These are phyloP conservation scores for Drosophila rhopaloa DNA, from an alignment of 1,140 invertebrate species.

Conservation along the genomic window DNA sequence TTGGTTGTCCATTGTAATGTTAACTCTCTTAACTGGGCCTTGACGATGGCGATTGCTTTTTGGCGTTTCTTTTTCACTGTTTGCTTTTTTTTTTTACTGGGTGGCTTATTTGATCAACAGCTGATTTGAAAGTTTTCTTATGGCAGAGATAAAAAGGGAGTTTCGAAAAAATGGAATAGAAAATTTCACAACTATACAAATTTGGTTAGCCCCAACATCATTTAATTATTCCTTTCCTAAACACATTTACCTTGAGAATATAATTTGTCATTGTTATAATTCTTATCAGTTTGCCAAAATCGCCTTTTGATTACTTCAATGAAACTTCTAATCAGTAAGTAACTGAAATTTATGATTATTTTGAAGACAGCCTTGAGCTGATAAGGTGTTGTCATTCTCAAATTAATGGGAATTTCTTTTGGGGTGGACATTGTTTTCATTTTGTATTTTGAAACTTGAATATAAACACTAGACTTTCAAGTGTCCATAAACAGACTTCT, in stretches of 20 bases:
- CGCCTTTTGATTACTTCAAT: slow-evolving; percentile 30
- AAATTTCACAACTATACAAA: neutral
- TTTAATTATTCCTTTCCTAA: neutral
- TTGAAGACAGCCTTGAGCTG: slow-evolving; percentile 37
- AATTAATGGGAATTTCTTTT: slow-evolving; percentile 19
- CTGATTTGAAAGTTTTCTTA: slow-evolving; percentile 67
- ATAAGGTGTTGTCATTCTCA: slow-evolving; percentile 24
- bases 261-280: slow-evolving; percentile 7
- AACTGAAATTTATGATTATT: slow-evolving; percentile 14
- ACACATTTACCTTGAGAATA: neutral
- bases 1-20: slow-evolving; percentile 49
- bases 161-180: neutral
- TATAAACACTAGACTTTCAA: neutral
- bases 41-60: slow-evolving; percentile 50
- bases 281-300: slow-evolving; percentile 23
- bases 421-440: slow-evolving; percentile 2
- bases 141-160: too few species aligned
- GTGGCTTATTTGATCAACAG: slow-evolving; percentile 60
- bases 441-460: neutral
- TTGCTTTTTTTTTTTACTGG: slow-evolving; percentile 36
- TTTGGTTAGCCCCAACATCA: too few species aligned
- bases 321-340: slow-evolving; percentile 29
- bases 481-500: slow-evolving; percentile 4
- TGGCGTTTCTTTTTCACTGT: slow-evolving; percentile 47
- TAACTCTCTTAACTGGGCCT: slow-evolving; percentile 74